Conservation (phyloP, 2,888 invertebrate genomes). For the Drosophila borealis region DNA sequence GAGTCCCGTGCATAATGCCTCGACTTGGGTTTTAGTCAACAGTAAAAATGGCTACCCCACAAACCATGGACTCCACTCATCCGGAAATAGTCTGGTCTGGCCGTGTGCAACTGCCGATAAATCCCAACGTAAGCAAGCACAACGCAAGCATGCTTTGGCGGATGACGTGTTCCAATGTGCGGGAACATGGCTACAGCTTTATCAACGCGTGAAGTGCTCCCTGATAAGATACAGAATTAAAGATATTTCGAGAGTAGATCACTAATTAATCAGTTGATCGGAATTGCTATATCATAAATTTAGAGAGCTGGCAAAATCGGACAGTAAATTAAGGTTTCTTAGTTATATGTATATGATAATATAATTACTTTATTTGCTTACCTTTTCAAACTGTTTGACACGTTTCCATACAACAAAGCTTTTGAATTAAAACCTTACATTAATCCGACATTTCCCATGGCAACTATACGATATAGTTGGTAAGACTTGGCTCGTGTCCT, state of each 20-base stretch:
- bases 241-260: conserved; percentile 13
- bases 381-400: neutral
- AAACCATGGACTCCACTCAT: conserved; percentile 29
- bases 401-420: too few relatives aligned
- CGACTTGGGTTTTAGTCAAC: conserved; percentile 50
- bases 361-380: neutral
- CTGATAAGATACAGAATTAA: conserved; percentile 32
- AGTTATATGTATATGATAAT: neutral
- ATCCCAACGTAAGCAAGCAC: conserved; percentile 1
- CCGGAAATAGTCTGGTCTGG: conserved; percentile 35
- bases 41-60: conserved; percentile 54
- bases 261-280: conserved; percentile 9
- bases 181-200: neutral
- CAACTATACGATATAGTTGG: too few relatives aligned
- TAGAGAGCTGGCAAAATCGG: neutral
- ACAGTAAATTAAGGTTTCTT: neutral
- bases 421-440: too few relatives aligned
- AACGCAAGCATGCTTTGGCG: neutral
- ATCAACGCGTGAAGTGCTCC: conserved; percentile 6
- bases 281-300: conserved; percentile 9
- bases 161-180: conserved; percentile 24
- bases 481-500: too few relatives aligned
- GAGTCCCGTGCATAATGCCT: too few relatives aligned
- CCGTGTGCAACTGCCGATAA: conserved; percentile 60
- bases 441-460: too few relatives aligned